These are phyloP conservation scores for Aphelenchoides besseyi DNA, from an alignment of 1,140 invertebrate species.

Conservation along the genomic window DNA sequence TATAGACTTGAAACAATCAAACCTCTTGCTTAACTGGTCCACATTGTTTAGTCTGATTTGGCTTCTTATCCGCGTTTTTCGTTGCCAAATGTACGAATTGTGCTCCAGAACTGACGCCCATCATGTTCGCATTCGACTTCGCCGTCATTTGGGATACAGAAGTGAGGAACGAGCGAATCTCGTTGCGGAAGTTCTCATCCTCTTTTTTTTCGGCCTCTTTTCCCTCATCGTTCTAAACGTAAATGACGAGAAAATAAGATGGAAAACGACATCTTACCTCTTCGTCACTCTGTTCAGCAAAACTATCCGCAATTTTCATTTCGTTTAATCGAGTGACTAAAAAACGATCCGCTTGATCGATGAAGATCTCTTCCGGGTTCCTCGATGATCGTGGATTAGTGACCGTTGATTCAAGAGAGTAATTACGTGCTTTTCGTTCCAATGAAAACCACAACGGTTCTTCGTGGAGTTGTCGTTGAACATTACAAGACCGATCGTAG, in stretches of 20 bases:
- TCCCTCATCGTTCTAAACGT: background rate
- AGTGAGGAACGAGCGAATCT: constrained; percentile 18
- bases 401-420: background rate
- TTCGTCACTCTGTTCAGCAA: constrained; percentile 8
- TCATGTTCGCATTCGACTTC: constrained; percentile 1
- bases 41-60: background rate
- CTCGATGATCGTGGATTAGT: no score
- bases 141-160: constrained; percentile 5
- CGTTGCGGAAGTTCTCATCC: constrained; percentile 10
- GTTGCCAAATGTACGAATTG: background rate
- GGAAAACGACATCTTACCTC: background rate
- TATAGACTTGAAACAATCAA: background rate
- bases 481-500: constrained; percentile 11
- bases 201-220: background rate
- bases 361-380: constrained; percentile 15
- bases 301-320: constrained; percentile 10
- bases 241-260: background rate
- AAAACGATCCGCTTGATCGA: constrained; percentile 9
- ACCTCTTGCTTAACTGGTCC: background rate
- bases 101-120: background rate
- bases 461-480: constrained; percentile 21
- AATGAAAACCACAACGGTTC: constrained; percentile 18
- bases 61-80: background rate
- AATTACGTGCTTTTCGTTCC: background rate
- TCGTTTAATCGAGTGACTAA: constrained; percentile 19